phyloP scores from a whole-genome alignment of 2,888 invertebrate species.

The Augochlorella aurata region DNA sequence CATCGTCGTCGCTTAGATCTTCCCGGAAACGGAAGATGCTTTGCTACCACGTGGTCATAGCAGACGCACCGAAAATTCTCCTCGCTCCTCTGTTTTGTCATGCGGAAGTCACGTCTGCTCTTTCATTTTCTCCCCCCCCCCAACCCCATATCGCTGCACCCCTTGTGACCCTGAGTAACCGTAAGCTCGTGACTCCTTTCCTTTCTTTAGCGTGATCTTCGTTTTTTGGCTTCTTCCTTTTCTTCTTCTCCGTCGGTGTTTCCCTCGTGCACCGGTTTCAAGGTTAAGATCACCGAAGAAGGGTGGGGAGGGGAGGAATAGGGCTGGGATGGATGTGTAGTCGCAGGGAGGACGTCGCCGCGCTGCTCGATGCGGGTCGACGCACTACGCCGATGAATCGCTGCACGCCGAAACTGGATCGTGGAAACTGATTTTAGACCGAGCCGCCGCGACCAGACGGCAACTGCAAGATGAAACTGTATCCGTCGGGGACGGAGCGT shows the following conservation, averaged over 20 bases:
- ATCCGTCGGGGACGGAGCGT: slow-evolving; percentile 42
- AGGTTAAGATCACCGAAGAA: slow-evolving; percentile 62
- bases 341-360: slow-evolving; percentile 27
- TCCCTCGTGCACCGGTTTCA: slow-evolving; percentile 50
- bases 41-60: neutral
- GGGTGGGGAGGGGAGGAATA: slow-evolving; percentile 10
- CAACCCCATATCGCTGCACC: neutral
- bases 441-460: slow-evolving; percentile 20
- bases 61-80: neutral
- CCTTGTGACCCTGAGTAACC: slow-evolving; percentile 36
- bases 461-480: slow-evolving; percentile 52
- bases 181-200: neutral
- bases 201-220: neutral
- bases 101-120: neutral
- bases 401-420: slow-evolving; percentile 54
- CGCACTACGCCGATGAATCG: slow-evolving; percentile 48
- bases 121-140: neutral
- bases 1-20: neutral
- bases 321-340: slow-evolving; percentile 22
- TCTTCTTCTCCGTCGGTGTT: slow-evolving; percentile 1
- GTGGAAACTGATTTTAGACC: slow-evolving; percentile 60
- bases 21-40: neutral
- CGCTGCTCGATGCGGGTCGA: slow-evolving; percentile 49
- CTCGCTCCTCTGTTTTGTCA: slow-evolving; percentile 1
- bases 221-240: neutral